Base-by-base conservation (phyloP, 1,140 invertebrate genomes). In the Heliothis virescens region DNA sequence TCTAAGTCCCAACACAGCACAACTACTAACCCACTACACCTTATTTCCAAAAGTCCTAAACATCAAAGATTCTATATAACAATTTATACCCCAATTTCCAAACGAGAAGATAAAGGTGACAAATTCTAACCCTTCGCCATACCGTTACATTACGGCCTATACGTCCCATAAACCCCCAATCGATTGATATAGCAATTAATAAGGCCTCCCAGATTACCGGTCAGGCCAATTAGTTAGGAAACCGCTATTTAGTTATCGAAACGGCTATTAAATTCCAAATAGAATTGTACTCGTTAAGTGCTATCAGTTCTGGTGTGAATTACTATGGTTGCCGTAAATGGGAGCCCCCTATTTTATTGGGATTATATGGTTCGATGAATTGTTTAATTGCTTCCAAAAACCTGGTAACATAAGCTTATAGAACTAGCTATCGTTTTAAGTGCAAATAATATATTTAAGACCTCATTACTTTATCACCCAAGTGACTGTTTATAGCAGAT, bases 201-300 rank as follows among this genome's bases (percentile, higher is more conserved):
- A 72, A 57, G 69, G 69, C 50, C 69, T 52, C 12, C 69, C 69
- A 57, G 69, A 72, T 72, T 72, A 72, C 69, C 69, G 29, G 26
- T 52, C 15, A 72, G 18, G 69, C 50, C 69, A 72, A 72, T 72
- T 72, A 72, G 69, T 72, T 72, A 34, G 69, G 69, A 52, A 29
- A 72, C 69, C 69, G 52, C 69, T 55, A 72, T 72, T 72, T 72
- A 72, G 69, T 72, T 72, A 57, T 72, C 13, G 50, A 72, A 72
- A 69, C 48, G 65, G 69, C 26, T 26, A 72, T 72, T 57, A 72
- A 21, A 53, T 53, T 69, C 52, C 52, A 57, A 72, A 72, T 72
- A 72, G 69, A 72, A 72, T 72, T 72, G 52, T 72, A 15, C 69
- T 57, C 69, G 57, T 72, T 72, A 72, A 41, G 52, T 57, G 34